Conservation (phyloP, 2,113 vertebrate genomes). For the Dendropsophus ebraccatus region DNA sequence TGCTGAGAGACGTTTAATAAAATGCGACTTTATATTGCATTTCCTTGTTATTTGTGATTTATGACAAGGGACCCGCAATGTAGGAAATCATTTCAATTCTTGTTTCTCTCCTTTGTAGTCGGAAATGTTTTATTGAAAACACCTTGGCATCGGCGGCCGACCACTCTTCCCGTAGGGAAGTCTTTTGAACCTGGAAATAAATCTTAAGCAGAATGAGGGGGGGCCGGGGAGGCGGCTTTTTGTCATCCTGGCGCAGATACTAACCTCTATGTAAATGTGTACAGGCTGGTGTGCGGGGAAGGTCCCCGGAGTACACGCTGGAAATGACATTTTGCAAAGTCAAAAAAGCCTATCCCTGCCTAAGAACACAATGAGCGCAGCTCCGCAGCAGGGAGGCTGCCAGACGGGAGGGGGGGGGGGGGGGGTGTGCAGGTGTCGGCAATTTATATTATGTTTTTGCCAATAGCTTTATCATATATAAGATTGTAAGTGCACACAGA, state of each 20-base stretch:
- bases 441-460: conserved; percentile 31
- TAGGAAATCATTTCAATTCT: conserved; percentile 61
- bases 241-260: conserved; percentile 50
- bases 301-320: conserved; percentile 55
- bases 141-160: conserved; percentile 52
- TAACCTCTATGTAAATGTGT: conserved; percentile 58
- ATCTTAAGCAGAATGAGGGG: conserved; percentile 48
- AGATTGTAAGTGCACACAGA: too few relatives aligned
- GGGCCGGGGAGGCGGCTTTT: conserved; percentile 2
- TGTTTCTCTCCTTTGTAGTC: conserved; percentile 51
- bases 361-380: conserved; percentile 62
- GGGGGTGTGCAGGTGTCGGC: background rate
- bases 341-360: conserved; percentile 59
- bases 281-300: conserved; percentile 54
- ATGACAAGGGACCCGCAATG: conserved; percentile 54
- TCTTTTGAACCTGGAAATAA: conserved; percentile 62
- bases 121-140: conserved; percentile 62
- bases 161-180: conserved; percentile 54
- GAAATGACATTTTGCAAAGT: conserved; percentile 67
- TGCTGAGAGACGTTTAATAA: conserved; percentile 62
- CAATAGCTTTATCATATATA: too few relatives aligned
- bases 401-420: too few relatives aligned
- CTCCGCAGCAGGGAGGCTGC: too few relatives aligned
- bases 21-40: conserved; percentile 62
- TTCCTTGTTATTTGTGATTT: conserved; percentile 65